Evolutionary conservation across 2,797 vertebrate species (phyloP), one percentile per base, ranked within the genome.

Genomic region (Pantherophis alleghaniensis): DNA sequence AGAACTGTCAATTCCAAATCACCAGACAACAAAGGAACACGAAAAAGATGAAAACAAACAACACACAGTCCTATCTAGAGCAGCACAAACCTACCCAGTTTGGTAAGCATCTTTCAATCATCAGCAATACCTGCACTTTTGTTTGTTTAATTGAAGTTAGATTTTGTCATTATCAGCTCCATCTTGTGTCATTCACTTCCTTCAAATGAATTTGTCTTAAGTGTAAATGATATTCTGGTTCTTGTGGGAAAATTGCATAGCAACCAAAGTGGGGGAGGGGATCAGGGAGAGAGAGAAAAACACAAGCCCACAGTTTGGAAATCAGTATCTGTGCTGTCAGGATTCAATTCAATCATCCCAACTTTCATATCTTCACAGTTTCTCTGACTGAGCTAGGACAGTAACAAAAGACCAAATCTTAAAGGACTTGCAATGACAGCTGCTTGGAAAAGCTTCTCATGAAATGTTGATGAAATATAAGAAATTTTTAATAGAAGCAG

Each of bases 121-220:
- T 32, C 13, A 57, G 28, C 63, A 28, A 5, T 87, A 93, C 92
- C 93, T 94, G 56, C 13, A 88, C 90, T 88, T 91, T 93, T 93
- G 61, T 93, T 95, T 95, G 69, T 47, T 94, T 93, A 94, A 91
- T 51, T 94, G 87, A 96, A 95, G 56, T 91, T 93, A 92, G 86
- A 88, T 57, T 92, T 51, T 83, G 26, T 69, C 88, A 95, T 94
- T 94, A 96, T 61, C 57, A 93, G 59, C 55, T 93, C 79, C 55
- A 91, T 91, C 87, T 92, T 91, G 28, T 95, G 91, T 89, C 53
- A 83, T 91, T 96, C 93, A 93, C 86, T 93, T 0, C 3, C 94
- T 95, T 93, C 92, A 94, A 93, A 96, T 90, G 5, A 94, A 89
- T 93, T 95, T 92, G 42, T 88, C 92, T 94, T 94, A 47, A 5